Evolutionary conservation across 2,113 vertebrate genomes (phyloP).

Genomic region (Boleophthalmus pectinirostris): DNA sequence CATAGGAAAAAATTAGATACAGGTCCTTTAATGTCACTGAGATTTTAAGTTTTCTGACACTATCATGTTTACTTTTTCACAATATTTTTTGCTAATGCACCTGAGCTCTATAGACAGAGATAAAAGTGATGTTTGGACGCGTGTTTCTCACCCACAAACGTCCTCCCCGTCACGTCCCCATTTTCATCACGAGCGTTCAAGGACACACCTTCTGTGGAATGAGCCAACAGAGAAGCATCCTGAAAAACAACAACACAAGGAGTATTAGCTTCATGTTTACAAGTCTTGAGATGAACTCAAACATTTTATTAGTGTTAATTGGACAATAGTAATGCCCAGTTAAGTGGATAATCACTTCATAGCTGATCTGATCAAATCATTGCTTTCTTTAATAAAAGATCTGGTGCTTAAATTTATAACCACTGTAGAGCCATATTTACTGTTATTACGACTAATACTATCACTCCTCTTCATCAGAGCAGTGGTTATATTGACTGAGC

Average conservation of each 20-base stretch:
- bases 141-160: slow-evolving; percentile 87
- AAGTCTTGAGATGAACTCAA: too few relatives aligned
- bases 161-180: slow-evolving; percentile 88
- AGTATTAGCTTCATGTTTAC: neutral
- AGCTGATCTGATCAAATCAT: neutral
- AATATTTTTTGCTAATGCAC: neutral
- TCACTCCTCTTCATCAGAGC: neutral
- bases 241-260: slow-evolving; percentile 48
- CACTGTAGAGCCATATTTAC: neutral
- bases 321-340: neutral
- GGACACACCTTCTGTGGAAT: slow-evolving; percentile 89
- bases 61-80: too few relatives aligned
- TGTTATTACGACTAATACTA: neutral
- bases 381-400: neutral
- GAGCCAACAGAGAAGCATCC: slow-evolving; percentile 87
- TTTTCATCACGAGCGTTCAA: slow-evolving; percentile 86
- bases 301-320: too few relatives aligned
- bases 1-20: too few relatives aligned
- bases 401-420: neutral
- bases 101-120: neutral
- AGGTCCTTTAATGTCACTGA: too few relatives aligned
- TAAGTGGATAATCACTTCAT: neutral
- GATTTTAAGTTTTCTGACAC: too few relatives aligned
- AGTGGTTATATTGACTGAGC: neutral
- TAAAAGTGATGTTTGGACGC: slow-evolving; percentile 21